Evolutionary conservation across 1,140 invertebrate species (phyloP).

Genomic region (Eupristina koningsbergeri): DNA sequence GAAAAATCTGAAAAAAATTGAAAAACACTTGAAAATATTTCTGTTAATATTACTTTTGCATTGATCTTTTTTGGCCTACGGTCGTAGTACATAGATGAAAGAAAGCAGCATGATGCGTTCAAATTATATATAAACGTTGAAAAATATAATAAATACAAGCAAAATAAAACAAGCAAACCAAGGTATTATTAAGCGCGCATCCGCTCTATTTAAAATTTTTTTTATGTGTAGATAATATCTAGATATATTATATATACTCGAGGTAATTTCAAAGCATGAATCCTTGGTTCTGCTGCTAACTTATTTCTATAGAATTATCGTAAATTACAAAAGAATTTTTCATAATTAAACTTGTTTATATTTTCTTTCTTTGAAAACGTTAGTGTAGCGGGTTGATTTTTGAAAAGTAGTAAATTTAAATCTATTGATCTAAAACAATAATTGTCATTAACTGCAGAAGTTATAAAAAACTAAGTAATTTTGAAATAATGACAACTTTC

Average conservation of each 20-base stretch:
- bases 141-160: constrained; percentile 12
- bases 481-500: neutral
- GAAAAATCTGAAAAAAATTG: constrained; percentile 17
- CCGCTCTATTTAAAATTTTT: constrained; percentile 43
- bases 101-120: constrained; percentile 42
- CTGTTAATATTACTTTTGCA: constrained; percentile 21
- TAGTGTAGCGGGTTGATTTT: constrained; percentile 5
- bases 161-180: constrained; percentile 22
- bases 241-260: constrained; percentile 35
- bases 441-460: no score
- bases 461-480: no score
- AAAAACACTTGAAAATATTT: neutral
- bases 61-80: constrained; percentile 44
- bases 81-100: constrained; percentile 44
- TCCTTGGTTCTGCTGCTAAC: neutral
- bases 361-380: neutral
- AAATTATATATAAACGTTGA: constrained; percentile 42
- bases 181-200: constrained; percentile 29
- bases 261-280: constrained; percentile 47
- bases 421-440: no score
- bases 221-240: constrained; percentile 29
- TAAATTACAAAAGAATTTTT: neutral
- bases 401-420: neutral
- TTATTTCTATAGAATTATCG: neutral
- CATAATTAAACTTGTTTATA: neutral